Base-by-base conservation (phyloP, 1,140 invertebrate genomes). In the Diabrotica undecimpunctata region DNA sequence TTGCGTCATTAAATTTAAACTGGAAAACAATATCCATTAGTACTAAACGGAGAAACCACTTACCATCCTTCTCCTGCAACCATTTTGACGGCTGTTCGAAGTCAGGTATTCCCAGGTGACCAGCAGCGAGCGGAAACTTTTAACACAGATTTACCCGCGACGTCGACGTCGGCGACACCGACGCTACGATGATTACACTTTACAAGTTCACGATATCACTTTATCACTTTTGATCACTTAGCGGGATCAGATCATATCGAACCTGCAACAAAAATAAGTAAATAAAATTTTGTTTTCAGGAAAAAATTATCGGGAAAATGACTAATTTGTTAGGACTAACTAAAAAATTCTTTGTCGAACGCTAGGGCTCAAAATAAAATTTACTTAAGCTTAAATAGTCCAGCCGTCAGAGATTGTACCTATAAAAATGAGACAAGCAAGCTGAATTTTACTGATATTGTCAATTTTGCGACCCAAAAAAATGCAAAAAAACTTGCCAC, bases 31-130 rank as follows among this genome's bases (percentile, higher is more conserved):
- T 25, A 25, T 25, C 25, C 25, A 25, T 25, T 25, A 25, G 25
- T 2, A 25, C 25, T 25, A 25, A 25, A 25, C 1, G 25, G 25
- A 25, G 25, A 25, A 25, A 25, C 25, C 25, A 61, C 59, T 61
- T 8, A 61, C 59, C 59, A 61, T 13, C 59, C 59, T 52, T 10
- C 14, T 11, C 59, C 59, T 35, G 59, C 59, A 13, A 61, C 59
- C 59, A 61, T 61, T 50, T 38, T 61, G 50, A 2, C 25, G n/a
- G 41, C 35, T 36, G 4, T 11, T 14, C 7, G 50, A 6, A 25
- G 5, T 46, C 8, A 46, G 41, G 41, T 46, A 46, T 46, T 46
- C 41, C 41, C 41, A 46, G n/a, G n/a, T 8, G 41, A 46, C 41
- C n/a, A 8, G n/a, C 41, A 25, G 25, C 25, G 1, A 46, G 41